Evolutionary conservation across 2,888 invertebrate species (phyloP).

Genomic region (Agonopterix arenella): DNA sequence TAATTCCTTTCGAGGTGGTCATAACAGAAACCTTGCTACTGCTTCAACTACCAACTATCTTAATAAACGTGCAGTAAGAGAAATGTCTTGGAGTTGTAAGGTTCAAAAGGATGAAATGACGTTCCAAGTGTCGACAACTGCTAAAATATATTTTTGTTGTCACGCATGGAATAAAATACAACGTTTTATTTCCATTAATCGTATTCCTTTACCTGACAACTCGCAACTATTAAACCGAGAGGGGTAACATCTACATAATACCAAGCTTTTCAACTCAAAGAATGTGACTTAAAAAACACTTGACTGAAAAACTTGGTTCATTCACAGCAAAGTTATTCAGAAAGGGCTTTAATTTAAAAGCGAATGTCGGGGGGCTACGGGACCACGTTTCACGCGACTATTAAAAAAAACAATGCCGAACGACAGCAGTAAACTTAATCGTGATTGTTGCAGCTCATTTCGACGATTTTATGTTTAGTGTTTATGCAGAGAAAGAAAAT

Average conservation of each 20-base stretch:
- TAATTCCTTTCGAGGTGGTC: too few relatives aligned
- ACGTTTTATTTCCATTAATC: too few relatives aligned
- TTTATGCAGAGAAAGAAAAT: not conserved
- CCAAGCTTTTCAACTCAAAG: not conserved
- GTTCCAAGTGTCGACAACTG: too few relatives aligned
- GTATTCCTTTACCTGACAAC: too few relatives aligned
- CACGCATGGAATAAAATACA: not conserved
- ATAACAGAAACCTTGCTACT: too few relatives aligned
- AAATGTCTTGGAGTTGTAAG: too few relatives aligned
- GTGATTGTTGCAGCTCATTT: constrained; percentile 21
- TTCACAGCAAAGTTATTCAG: constrained; percentile 20
- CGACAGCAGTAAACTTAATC: constrained; percentile 18
- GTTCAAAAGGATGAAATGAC: too few relatives aligned
- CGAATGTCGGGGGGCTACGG: constrained; percentile 21
- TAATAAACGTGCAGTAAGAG: too few relatives aligned
- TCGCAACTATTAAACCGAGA: too few relatives aligned
- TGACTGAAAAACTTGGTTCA: constrained; percentile 7
- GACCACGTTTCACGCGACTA: constrained; percentile 16
- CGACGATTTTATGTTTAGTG: constrained; percentile 12
- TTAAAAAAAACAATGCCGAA: constrained; percentile 22
- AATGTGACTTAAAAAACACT: constrained; percentile 1
- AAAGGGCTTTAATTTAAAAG: constrained; percentile 30
- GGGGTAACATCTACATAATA: too few relatives aligned
- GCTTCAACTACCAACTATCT: too few relatives aligned
- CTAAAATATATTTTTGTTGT: too few relatives aligned